Conservation (phyloP, 2,797 vertebrate genomes). For the Masticophis lateralis region DNA sequence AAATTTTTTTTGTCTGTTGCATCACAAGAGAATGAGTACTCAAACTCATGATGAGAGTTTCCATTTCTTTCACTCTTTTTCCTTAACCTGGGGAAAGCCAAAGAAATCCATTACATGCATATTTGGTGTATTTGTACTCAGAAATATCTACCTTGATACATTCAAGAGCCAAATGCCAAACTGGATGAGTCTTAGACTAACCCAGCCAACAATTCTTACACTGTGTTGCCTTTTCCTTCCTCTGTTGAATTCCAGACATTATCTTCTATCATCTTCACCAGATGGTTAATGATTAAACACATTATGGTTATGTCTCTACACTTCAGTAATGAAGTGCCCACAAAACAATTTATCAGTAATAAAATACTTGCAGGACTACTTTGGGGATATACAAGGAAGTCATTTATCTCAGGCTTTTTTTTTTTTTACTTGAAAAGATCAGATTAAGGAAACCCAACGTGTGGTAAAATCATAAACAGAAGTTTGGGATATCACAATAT, state of each 20-base stretch:
- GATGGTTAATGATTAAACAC: background rate
- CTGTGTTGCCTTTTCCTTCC: background rate
- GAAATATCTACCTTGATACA: background rate
- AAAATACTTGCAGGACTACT: constrained; percentile 16
- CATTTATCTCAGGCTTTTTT: constrained; percentile 6
- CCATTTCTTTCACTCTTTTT: background rate
- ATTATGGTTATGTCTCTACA: background rate
- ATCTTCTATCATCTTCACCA: background rate
- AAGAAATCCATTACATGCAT: background rate
- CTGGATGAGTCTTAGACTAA: background rate
- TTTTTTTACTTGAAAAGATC: constrained; percentile 1
- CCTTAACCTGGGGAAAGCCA: background rate
- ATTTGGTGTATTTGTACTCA: background rate
- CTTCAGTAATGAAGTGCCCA: constrained; percentile 11
- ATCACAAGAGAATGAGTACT: background rate
- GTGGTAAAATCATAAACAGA: constrained; percentile 11
- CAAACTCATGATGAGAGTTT: background rate
- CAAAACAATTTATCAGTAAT: background rate
- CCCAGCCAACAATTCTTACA: background rate
- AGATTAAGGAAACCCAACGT: background rate
- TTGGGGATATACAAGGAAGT: constrained; percentile 9
- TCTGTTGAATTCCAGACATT: background rate
- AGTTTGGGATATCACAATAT: background rate
- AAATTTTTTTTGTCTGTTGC: background rate
- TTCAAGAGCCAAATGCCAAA: background rate